phyloP scores from a whole-genome alignment of 2,888 invertebrate genomes.

The Augiades crinisus region DNA sequence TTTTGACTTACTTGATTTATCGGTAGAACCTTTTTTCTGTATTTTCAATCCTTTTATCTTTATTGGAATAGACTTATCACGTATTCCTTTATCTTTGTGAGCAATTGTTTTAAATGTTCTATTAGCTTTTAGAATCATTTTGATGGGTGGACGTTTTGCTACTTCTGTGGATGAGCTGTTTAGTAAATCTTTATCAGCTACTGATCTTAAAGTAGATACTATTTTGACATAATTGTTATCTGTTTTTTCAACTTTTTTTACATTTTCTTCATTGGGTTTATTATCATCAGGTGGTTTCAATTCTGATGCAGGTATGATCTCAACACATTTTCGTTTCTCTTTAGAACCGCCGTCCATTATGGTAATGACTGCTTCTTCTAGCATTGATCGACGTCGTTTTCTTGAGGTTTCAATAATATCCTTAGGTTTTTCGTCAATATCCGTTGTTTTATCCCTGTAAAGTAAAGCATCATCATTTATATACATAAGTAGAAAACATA shows the following conservation, averaged over 20 bases:
- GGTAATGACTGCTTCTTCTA: constrained; percentile 57
- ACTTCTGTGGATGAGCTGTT: constrained; percentile 38
- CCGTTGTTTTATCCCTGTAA: constrained; percentile 45
- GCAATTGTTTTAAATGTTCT: constrained; percentile 34
- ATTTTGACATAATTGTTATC: constrained; percentile 8
- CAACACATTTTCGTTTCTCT: constrained; percentile 48
- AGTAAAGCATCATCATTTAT: too few species aligned
- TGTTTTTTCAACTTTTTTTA: neutral
- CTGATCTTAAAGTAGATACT: constrained; percentile 21
- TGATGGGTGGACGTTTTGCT: constrained; percentile 35
- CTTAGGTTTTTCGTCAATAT: constrained; percentile 38
- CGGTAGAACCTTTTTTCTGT: constrained; percentile 30
- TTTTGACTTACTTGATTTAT: constrained; percentile 39
- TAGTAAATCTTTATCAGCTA: constrained; percentile 34
- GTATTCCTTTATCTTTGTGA: constrained; percentile 33
- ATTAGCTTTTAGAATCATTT: constrained; percentile 31
- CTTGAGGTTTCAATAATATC: constrained; percentile 39
- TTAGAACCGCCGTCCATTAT: constrained; percentile 43
- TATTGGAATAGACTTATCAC: constrained; percentile 24
- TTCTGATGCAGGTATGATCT: constrained; percentile 30
- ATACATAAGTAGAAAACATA: too few species aligned
- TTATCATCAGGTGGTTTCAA: constrained; percentile 18
- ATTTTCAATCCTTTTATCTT: constrained; percentile 29
- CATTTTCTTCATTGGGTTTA: constrained; percentile 23
- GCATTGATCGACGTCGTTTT: constrained; percentile 62